Conservation (phyloP, 2,888 invertebrate genomes). For the Lutraria lutraria region DNA sequence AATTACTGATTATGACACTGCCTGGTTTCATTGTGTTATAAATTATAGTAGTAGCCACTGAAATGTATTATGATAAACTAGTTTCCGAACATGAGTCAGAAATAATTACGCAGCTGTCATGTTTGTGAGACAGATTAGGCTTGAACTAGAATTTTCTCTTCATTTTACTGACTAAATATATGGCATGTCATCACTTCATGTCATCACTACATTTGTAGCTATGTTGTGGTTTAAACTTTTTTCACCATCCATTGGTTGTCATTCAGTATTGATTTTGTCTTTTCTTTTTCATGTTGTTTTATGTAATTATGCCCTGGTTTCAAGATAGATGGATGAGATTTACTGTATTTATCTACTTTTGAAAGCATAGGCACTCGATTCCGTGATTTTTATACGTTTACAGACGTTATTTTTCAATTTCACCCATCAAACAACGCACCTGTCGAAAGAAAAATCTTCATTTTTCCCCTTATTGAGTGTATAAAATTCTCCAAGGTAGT, state of each 20-base stretch:
- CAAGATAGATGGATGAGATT: not conserved
- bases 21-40: not conserved
- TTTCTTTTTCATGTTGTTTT: not conserved
- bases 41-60: not conserved
- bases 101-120: slow-evolving; percentile 13
- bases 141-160: not conserved
- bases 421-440: too few species aligned
- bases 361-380: too few species aligned
- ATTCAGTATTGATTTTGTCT: slow-evolving; percentile 11
- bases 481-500: too few species aligned
- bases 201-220: not conserved
- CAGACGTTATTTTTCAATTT: too few species aligned
- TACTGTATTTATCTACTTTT: not conserved
- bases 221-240: too few species aligned
- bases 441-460: too few species aligned
- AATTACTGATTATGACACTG: not conserved
- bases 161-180: not conserved
- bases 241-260: not conserved
- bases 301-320: not conserved
- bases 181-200: not conserved
- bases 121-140: not conserved
- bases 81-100: slow-evolving; percentile 11
- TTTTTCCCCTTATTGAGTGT: too few species aligned
- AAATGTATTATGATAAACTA: not conserved
- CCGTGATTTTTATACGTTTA: too few species aligned